Conservation (phyloP, 2,113 vertebrate species). For the Chloroceryle aenea region DNA sequence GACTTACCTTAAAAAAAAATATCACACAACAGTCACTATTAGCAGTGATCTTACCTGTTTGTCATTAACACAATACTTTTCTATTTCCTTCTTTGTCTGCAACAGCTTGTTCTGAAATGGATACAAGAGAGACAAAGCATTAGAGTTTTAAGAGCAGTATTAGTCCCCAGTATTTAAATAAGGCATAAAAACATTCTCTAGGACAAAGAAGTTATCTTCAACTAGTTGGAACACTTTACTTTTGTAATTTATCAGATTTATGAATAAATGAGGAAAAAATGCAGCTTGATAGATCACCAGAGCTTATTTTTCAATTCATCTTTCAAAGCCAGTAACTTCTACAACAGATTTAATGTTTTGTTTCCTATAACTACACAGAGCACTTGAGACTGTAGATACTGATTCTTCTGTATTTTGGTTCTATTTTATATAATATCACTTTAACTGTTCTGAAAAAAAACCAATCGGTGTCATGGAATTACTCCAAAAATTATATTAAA, state of each 20-base stretch:
- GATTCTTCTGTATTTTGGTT: background rate
- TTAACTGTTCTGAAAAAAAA: background rate
- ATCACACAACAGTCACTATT: background rate
- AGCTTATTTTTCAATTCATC: background rate
- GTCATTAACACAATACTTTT: slow-evolving; percentile 92
- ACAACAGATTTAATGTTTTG: background rate
- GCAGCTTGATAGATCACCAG: too few relatives aligned
- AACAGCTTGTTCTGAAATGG: slow-evolving; percentile 86
- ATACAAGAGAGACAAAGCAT: background rate
- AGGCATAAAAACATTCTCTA: background rate
- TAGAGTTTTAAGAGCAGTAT: background rate
- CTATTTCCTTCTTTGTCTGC: slow-evolving; percentile 95
- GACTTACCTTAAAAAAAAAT: background rate
- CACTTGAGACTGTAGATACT: background rate
- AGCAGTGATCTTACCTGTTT: slow-evolving; percentile 86
- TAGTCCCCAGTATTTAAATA: background rate
- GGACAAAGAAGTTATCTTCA: background rate
- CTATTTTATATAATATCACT: background rate
- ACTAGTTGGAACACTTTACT: background rate
- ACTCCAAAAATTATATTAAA: background rate
- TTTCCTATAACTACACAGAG: background rate
- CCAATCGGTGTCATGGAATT: background rate
- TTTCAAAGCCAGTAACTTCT: background rate
- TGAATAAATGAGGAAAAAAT: background rate
- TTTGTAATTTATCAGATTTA: background rate